phyloP scores from a whole-genome alignment of 2,888 invertebrate species.

The Pseudococcus jackbeardsleyi region DNA sequence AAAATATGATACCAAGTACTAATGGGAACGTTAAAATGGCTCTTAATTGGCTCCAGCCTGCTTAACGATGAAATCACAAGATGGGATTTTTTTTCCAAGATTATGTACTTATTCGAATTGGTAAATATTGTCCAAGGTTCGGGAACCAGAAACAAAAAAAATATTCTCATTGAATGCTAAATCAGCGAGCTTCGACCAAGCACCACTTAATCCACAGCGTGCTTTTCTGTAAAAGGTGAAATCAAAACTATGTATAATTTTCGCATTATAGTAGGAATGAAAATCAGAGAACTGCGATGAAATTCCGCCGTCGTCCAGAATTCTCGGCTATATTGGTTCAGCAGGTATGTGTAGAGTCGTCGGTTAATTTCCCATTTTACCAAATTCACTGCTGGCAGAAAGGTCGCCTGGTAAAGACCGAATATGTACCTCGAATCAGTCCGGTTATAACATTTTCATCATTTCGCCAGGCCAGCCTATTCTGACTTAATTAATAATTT shows the following conservation, averaged over 20 bases:
- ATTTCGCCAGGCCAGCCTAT: not conserved
- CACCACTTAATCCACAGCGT: not conserved
- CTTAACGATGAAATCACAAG: not conserved
- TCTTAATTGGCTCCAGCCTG: not conserved
- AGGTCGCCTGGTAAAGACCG: not conserved
- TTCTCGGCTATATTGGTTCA: too few relatives aligned
- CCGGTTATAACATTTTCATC: not conserved
- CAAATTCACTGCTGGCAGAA: not conserved
- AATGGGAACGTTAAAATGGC: not conserved
- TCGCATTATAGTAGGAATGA: not conserved
- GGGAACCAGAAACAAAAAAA: too few relatives aligned
- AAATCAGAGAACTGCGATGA: not conserved
- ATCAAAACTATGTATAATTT: not conserved
- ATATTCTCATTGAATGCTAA: not conserved
- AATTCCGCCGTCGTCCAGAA: not conserved
- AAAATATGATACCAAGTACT: not conserved
- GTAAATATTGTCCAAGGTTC: too few relatives aligned
- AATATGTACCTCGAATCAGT: not conserved
- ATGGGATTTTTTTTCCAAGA: not conserved
- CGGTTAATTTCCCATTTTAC: not conserved
- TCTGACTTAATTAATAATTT: slow-evolving; percentile 19
- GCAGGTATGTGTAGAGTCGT: not conserved
- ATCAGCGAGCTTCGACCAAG: not conserved
- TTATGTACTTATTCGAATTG: not conserved
- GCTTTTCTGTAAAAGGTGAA: not conserved